Evolutionary conservation across 2,113 vertebrate genomes (phyloP).

Genomic region (Boulengeromyrus knoepffleri): DNA sequence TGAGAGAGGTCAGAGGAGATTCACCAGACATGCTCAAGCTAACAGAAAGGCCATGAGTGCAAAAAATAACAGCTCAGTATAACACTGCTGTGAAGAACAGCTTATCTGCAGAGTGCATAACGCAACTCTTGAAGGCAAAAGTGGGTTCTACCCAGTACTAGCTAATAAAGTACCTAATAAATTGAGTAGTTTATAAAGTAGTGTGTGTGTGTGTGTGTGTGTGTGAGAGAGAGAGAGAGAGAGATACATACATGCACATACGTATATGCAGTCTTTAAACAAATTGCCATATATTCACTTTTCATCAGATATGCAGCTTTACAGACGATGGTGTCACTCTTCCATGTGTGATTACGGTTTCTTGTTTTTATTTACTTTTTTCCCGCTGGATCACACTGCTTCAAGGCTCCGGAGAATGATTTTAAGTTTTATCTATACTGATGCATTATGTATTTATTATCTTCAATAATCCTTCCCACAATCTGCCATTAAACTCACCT

Average conservation of each 20-base stretch:
- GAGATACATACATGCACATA: too few relatives aligned
- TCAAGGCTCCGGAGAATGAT: not conserved
- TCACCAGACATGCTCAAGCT: not conserved
- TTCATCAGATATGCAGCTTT: not conserved
- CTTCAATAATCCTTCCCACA: not conserved
- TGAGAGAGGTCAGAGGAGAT: constrained; percentile 1
- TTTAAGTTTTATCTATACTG: not conserved
- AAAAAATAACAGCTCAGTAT: not conserved
- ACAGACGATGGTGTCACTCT: not conserved
- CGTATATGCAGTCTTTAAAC: not conserved
- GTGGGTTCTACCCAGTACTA: not conserved
- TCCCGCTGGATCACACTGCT: not conserved
- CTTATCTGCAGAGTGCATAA: not conserved
- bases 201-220: too few relatives aligned
- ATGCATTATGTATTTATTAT: not conserved
- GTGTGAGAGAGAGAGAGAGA: too few relatives aligned
- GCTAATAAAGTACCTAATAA: not conserved
- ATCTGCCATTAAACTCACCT: not conserved
- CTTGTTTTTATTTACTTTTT: not conserved
- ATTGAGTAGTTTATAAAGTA: not conserved
- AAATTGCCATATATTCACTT: not conserved
- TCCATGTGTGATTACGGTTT: not conserved
- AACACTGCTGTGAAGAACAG: not conserved
- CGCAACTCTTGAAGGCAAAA: not conserved
- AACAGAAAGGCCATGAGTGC: not conserved